Evolutionary conservation across 2,797 vertebrate genomes (phyloP), one percentile per base, ranked within the genome.

Genomic region (Corythornis leucogaster): DNA sequence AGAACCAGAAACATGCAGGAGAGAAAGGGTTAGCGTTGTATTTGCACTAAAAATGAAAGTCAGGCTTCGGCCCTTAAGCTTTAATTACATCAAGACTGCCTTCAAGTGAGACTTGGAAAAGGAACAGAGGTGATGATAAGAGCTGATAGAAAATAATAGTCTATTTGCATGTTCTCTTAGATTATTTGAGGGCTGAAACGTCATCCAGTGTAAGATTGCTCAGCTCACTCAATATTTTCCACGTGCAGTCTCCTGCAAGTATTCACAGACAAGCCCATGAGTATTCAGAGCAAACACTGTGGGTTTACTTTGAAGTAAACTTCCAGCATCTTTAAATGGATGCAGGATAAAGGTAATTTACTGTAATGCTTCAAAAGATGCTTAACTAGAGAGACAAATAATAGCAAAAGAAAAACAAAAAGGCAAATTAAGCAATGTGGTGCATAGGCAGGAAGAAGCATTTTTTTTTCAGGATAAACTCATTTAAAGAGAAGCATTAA

Each of bases 91-190:
- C 15, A 19, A 80, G 84, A 25, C 48, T 46, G 70, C 86, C 83
- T 93, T 84, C 80, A 78, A 85, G 84, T 66, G 77, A 94, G 91
- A 80, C 71, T 80, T 92, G 75, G 85, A 87, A 90, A 87, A 81
- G 74, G 85, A 95, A 55, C 83, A 82, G 82, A 84, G 80, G 71
- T 93, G 79, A 75, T 86, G 80, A 85, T 91, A 89, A 88, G 78
- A 62, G 71, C 20, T 81, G 91, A 64, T 58, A 85, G 77, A 70
- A 91, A 87, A 88, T 84, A 74, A 57, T 43, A 50, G 74, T 80
- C 67, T 87, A 51, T 94, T 94, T 95, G 83, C 54, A 58, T 93
- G 85, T 85, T 77, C 75, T 93, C 58, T 91, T 68, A 87, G 71
- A 66, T 90, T 78, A 81, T 91, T 71, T 48, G 76, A 80, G 61